Base-by-base conservation (phyloP, 2,888 invertebrate genomes). In the Parasteatoda lunata region DNA sequence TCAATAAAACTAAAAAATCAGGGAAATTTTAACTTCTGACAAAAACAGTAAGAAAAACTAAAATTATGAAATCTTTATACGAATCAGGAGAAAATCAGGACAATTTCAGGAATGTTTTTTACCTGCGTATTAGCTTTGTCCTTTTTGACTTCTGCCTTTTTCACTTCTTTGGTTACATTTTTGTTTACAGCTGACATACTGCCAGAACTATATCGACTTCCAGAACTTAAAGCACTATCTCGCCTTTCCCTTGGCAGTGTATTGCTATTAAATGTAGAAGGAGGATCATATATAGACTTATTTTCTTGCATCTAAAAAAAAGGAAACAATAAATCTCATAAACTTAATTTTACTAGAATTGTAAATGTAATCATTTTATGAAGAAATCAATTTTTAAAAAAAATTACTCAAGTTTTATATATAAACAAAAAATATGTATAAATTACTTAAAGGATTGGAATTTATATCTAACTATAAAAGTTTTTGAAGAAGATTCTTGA, bases 181-280 rank as follows among this genome's bases (percentile, higher is more conserved):
- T 82, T 87, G 59, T 76, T 80, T 30, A 81, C 54, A 59, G 77
- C 64, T 64, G 81, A 69, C 59, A 73, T 71, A 13, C 71, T 83
- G 47, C 83, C 71, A 48, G 78, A 8, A 30, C 88, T 82, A 52
- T 84, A 82, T 30, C 81, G 68, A 64, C 85, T 85, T 13, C 79
- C 88, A 3, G 84, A 77, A 76, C 88, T 88, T 52, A 84, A 48
- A 47, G 82, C 77, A 72, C 88, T 88, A 30, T 88, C 88, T 15
- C 81, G 78, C 6, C 88, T 77, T 66, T 88, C 85, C 52, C 85
- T 77, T 11, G 45, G 69, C 6, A 69, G 52, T 30, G 64, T 45
- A 48, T 45, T 65, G 51, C 64, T 79, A 13, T 52, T 69, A 30
- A 68, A 80, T 66, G 48, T 88, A 30, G 64, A 79, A 7, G 75